Conservation (phyloP, 1,140 invertebrate genomes). For the Odontomachus brunneus region DNA sequence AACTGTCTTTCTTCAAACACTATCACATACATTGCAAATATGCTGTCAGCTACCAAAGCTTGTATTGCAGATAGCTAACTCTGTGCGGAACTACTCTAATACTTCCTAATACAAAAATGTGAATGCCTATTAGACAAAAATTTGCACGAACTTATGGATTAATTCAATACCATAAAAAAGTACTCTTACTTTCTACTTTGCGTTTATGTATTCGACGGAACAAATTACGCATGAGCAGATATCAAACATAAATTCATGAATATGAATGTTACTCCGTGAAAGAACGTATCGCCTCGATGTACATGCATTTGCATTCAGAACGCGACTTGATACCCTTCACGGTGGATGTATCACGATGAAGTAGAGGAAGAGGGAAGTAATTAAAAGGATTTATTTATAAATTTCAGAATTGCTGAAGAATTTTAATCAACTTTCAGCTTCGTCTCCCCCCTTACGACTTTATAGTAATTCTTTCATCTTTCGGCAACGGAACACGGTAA, state of each 20-base stretch:
- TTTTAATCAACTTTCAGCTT: constrained; percentile 64
- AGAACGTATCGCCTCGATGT: not conserved
- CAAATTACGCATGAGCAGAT: constrained; percentile 26
- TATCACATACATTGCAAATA: too few relatives aligned
- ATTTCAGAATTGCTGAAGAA: constrained; percentile 60
- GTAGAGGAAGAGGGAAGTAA: constrained; percentile 3
- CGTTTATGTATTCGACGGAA: constrained; percentile 17
- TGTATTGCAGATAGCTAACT: too few relatives aligned
- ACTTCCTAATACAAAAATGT: too few relatives aligned
- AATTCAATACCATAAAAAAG: too few relatives aligned
- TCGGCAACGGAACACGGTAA: constrained; percentile 24
- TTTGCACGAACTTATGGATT: too few relatives aligned
- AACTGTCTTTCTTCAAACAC: too few relatives aligned
- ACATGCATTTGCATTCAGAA: not conserved
- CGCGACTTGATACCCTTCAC: constrained; percentile 31
- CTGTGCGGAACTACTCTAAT: too few relatives aligned
- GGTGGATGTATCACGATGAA: not conserved
- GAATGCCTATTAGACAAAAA: too few relatives aligned
- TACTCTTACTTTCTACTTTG: not conserved
- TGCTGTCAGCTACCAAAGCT: too few relatives aligned
- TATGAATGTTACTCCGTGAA: constrained; percentile 24
- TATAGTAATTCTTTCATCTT: constrained; percentile 55
- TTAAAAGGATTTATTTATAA: constrained; percentile 53
- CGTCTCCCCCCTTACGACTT: constrained; percentile 35
- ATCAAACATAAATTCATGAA: constrained; percentile 55